Base-by-base conservation (phyloP, 2,888 invertebrate species). In the Hofmannophila pseudospretella region DNA sequence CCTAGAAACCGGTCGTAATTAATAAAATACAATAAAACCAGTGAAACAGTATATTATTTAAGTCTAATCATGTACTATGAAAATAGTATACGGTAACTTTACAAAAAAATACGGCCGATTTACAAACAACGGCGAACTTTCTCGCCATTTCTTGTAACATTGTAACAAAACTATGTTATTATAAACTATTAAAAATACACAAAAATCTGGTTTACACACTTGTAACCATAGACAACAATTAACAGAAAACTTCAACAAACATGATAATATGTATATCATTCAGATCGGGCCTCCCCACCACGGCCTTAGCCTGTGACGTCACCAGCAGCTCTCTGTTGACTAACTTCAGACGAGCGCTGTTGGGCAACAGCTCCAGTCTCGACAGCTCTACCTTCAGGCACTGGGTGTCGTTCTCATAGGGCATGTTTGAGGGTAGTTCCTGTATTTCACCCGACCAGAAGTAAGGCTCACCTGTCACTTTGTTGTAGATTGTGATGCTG, bases 401-500 rank as follows among this genome's bases (percentile, higher is more conserved):
- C 1, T 54, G 44, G 0, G 37, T 9, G 12, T 52, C 44, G 26
- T 58, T 52, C 4, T 67, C 54, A 48, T 58, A 63, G 0, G 65
- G 58, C 39, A 69, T 47, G 16, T 55, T 54, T 8, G 64, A 53
- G 0, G 69, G 60, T 0, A 77, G 3, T 0, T 57, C 41, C 1
- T 47, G 47, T 2, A 85, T 54, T 1, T 51, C 45, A 0, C 80
- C 78, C 0, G 58, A 45, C 80, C 77, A 81, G 0, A 45, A 40
- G 40, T 58, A 64, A 0, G 82, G 81, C 23, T 81, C 71, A 0
- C 77, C 78, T 0, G 79, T 66, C 0, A 69, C 49, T 40, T 67
- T 74, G 52, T 84, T 81, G 61, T 72, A 82, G 0, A 72, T 47
- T 0, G 78, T 81, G n/a, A 84, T 60, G 1, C 64, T 57, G 9